Base-by-base conservation (phyloP, 2,888 invertebrate species). In the Sphinx pinastri region DNA sequence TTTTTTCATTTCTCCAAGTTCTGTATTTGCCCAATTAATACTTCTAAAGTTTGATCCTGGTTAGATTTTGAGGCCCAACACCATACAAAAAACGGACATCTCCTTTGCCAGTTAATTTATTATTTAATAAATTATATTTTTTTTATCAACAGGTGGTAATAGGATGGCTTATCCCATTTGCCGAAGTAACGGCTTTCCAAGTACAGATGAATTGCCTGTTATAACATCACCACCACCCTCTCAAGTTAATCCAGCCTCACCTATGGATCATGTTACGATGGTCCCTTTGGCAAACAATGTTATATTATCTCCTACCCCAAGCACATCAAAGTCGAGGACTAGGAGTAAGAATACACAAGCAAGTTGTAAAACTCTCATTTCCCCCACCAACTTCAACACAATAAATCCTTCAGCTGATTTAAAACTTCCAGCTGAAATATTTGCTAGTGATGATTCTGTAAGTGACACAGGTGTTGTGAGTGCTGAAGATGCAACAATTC, bases 401-500 rank as follows among this genome's bases (percentile, higher is more conserved):
- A 79, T 93, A 73, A 90, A 90, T 60, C 91, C 91, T 68, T 79
- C 93, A 51, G 88, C 91, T 70, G 94, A 94, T 75, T 84, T 92
- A 72, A 93, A 86, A 77, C 83, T 94, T 38, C 94, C 94, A 10
- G 93, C 92, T 70, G 92, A 94, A 73, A 94, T 94, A 80, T 94
- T 94, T 82, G 94, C 94, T 66, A 93, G 92, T 76, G 94, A 94
- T 76, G 94, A 94, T 74, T 93, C 94, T 13, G 85, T 87, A 0
- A 91, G 93, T 74, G 94, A 94, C 70, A 84, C 88, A 52, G 91
- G 93, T 12, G 74, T 88, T 0, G 74, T 82, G 52, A 73, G 82
- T 14, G 70, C 81, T 13, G 93, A 93, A 67, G 92, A 92, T 63
- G 72, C 87, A 5, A 76, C 69, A 31, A 76, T 86, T 38, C 84